These are phyloP conservation scores for Desoria tigrina DNA, from an alignment of 2,888 invertebrate species.

Conservation along the genomic window DNA sequence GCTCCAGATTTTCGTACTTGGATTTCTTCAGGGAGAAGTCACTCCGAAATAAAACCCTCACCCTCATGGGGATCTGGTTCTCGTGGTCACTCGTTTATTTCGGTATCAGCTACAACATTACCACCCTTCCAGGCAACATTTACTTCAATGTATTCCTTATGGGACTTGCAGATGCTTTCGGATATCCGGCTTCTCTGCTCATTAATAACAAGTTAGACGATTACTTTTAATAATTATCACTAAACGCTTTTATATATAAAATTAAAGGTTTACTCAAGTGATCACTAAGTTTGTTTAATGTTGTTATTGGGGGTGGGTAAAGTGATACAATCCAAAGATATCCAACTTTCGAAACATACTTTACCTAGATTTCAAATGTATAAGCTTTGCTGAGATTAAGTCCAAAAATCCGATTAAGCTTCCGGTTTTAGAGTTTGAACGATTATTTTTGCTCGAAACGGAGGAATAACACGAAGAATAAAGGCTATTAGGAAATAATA, in stretches of 20 bases:
- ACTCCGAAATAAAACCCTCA: conserved; percentile 34
- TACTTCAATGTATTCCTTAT: conserved; percentile 38
- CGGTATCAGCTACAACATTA: conserved; percentile 46
- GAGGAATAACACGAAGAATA: too few species aligned
- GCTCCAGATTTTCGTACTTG: conserved; percentile 28
- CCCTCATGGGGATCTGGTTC: conserved; percentile 45
- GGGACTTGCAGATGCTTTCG: conserved; percentile 41
- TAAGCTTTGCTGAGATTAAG: too few species aligned
- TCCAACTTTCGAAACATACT: too few species aligned
- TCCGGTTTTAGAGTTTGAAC: too few species aligned
- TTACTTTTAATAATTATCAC: background rate
- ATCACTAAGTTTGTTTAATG: too few species aligned
- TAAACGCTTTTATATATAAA: background rate
- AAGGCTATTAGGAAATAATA: too few species aligned
- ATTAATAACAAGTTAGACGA: conserved; percentile 35
- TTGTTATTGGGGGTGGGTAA: too few species aligned
- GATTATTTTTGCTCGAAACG: too few species aligned
- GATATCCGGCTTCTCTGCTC: conserved; percentile 38
- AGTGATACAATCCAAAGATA: too few species aligned
- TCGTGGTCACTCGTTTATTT: conserved; percentile 42
- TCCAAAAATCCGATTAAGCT: too few species aligned
- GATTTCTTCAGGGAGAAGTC: conserved; percentile 32
- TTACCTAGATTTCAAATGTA: too few species aligned
- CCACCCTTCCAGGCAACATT: conserved; percentile 37
- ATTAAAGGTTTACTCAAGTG: background rate